Evolutionary conservation across 2,113 vertebrate species (phyloP).

Genomic region (Callithrix jacchus): DNA sequence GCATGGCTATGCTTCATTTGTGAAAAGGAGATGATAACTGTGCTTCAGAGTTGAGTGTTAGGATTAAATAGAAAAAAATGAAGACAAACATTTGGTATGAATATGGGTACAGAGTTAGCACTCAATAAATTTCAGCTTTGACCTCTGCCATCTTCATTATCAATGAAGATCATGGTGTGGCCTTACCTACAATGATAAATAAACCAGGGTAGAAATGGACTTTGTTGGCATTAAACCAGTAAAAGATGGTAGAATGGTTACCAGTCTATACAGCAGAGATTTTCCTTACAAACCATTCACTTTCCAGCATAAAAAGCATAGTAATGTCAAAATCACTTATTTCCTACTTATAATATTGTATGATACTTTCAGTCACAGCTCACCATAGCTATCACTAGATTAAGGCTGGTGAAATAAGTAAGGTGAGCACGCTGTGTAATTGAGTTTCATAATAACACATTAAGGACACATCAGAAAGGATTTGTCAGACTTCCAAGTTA

Average conservation of each 20-base stretch:
- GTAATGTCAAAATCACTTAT: conserved; percentile 30
- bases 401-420: not conserved
- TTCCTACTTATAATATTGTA: not conserved
- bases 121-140: not conserved
- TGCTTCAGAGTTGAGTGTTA: not conserved
- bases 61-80: not conserved
- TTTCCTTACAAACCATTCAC: not conserved
- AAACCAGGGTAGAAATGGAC: not conserved
- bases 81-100: not conserved
- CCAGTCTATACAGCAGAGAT: not conserved
- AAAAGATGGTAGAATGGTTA: not conserved
- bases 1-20: not conserved
- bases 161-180: not conserved
- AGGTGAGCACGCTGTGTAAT: conserved; percentile 4
- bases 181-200: not conserved
- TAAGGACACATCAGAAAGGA: conserved; percentile 39
- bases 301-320: conserved; percentile 1
- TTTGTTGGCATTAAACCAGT: not conserved
- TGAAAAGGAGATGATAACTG: not conserved
- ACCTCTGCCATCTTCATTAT: not conserved
- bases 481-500: conserved; percentile 49
- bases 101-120: not conserved
- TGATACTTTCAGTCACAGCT: not conserved
- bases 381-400: not conserved
- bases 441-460: conserved; percentile 58